Evolutionary conservation across 2,113 vertebrate species (phyloP).

Genomic region (Ophthalmolycus amberensis): DNA sequence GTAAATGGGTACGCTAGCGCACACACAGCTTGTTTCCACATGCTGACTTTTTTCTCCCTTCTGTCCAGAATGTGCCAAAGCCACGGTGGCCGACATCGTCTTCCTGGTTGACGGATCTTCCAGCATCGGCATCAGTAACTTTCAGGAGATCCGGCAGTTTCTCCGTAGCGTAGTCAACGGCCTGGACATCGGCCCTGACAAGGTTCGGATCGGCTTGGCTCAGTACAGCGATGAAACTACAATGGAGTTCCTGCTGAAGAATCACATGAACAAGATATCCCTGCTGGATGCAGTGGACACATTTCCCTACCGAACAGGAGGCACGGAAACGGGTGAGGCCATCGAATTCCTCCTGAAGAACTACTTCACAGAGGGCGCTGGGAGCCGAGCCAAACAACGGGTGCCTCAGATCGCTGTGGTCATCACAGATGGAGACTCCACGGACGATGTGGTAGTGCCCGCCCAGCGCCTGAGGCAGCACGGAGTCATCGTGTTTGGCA

Average conservation of each 20-base stretch:
- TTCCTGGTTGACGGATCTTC: constrained; percentile 87
- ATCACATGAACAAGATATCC: constrained; percentile 74
- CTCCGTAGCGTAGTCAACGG: constrained; percentile 75
- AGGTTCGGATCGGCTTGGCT: constrained; percentile 81
- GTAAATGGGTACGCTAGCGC: not conserved
- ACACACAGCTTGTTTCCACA: not conserved
- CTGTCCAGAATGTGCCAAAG: constrained; percentile 81
- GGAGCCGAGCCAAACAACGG: constrained; percentile 71
- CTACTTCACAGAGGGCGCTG: constrained; percentile 79
- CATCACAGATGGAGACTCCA: constrained; percentile 85
- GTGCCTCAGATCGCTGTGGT: constrained; percentile 86
- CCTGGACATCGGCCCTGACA: constrained; percentile 82
- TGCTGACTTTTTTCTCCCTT: constrained; percentile 32
- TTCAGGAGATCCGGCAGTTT: constrained; percentile 82
- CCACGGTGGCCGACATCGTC: constrained; percentile 84
- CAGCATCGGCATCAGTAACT: constrained; percentile 79
- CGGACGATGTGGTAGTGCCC: constrained; percentile 73
- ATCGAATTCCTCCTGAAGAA: constrained; percentile 76
- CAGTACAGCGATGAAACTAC: constrained; percentile 81
- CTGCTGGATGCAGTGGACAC: constrained; percentile 78
- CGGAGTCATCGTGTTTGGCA: constrained; percentile 83
- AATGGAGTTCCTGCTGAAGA: constrained; percentile 82
- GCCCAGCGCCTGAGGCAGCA: constrained; percentile 75
- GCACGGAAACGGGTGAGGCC: constrained; percentile 82
- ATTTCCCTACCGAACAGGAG: constrained; percentile 76